Percentiles rank a stretch among this genome's conserved stretches.
phyloP scores from a whole-genome alignment of 2,888 invertebrate genomes.

The Myopa testacea region DNA sequence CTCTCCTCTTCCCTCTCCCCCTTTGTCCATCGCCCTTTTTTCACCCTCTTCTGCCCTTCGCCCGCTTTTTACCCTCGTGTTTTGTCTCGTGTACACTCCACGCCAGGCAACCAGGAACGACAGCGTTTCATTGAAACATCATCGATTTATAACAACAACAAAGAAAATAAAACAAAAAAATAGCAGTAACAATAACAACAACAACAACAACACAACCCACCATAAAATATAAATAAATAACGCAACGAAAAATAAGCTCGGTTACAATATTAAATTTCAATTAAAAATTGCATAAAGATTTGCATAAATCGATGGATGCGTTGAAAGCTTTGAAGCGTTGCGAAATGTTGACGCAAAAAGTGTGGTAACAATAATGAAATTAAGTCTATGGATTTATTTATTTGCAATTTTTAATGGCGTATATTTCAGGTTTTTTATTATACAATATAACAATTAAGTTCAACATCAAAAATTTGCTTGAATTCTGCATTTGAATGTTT shows the following conservation, averaged over 20 bases:
- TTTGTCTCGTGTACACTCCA: background rate
- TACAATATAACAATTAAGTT: too few species aligned
- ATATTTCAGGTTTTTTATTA: too few species aligned
- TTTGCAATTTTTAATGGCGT: too few species aligned
- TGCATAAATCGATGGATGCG: slow-evolving; percentile 23
- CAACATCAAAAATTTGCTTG: too few species aligned
- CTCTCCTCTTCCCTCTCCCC: background rate
- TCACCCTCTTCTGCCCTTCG: background rate
- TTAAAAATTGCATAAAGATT: slow-evolving; percentile 20
- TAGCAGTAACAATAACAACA: slow-evolving; percentile 5
- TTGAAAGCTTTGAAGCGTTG: background rate
- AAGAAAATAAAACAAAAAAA: too few species aligned
- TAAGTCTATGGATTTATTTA: too few species aligned
- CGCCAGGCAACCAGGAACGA: background rate
- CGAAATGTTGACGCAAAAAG: too few species aligned
- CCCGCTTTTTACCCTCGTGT: background rate
- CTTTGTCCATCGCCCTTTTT: background rate
- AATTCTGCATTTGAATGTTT: too few species aligned
- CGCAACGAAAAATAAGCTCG: background rate
- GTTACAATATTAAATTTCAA: slow-evolving; percentile 33
- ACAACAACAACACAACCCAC: background rate
- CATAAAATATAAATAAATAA: slow-evolving; percentile 8
- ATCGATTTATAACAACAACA: slow-evolving; percentile 14
- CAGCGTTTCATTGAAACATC: slow-evolving; percentile 30
- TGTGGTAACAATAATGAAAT: too few species aligned